These are phyloP conservation scores for Allacma fusca DNA, from an alignment of 2,888 invertebrate genomes.

Conservation along the genomic window DNA sequence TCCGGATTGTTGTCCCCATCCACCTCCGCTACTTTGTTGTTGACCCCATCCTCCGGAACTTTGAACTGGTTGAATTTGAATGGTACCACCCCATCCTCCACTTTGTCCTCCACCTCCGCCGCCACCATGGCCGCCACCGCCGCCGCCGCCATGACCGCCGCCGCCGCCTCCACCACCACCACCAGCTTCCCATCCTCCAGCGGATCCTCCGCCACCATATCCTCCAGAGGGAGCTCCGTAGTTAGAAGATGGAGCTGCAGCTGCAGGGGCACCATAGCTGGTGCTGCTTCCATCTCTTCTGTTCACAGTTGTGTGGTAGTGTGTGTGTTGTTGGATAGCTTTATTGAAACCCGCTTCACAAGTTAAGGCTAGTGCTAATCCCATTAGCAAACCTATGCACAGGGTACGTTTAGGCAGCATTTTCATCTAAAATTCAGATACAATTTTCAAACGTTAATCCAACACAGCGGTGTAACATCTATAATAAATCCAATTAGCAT, in stretches of 20 bases:
- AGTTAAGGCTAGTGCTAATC: slow-evolving; percentile 37
- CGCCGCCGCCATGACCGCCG: slow-evolving; percentile 35
- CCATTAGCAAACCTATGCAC: slow-evolving; percentile 43
- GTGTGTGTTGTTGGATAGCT: slow-evolving; percentile 19
- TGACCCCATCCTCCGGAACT: slow-evolving; percentile 25
- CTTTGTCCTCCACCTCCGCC: slow-evolving; percentile 41
- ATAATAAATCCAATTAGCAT: too few relatives aligned
- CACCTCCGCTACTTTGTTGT: slow-evolving; percentile 26
- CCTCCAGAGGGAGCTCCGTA: slow-evolving; percentile 41
- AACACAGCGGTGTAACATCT: background rate
- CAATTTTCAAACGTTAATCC: slow-evolving; percentile 26
- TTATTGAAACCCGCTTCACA: slow-evolving; percentile 35
- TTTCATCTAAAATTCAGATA: slow-evolving; percentile 41
- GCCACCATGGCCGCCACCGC: slow-evolving; percentile 27
- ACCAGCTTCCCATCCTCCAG: slow-evolving; percentile 31
- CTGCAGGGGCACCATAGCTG: slow-evolving; percentile 26
- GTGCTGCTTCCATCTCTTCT: slow-evolving; percentile 42
- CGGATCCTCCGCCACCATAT: slow-evolving; percentile 27
- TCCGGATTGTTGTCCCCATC: slow-evolving; percentile 38
- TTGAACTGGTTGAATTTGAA: slow-evolving; percentile 40
- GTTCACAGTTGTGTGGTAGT: slow-evolving; percentile 20
- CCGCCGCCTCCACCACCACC: slow-evolving; percentile 38
- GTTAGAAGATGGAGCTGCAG: slow-evolving; percentile 27
- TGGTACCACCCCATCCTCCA: slow-evolving; percentile 26
- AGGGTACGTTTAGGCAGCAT: slow-evolving; percentile 38